phyloP scores from a whole-genome alignment of 2,888 invertebrate species.

The Parthenolecanium corni region DNA sequence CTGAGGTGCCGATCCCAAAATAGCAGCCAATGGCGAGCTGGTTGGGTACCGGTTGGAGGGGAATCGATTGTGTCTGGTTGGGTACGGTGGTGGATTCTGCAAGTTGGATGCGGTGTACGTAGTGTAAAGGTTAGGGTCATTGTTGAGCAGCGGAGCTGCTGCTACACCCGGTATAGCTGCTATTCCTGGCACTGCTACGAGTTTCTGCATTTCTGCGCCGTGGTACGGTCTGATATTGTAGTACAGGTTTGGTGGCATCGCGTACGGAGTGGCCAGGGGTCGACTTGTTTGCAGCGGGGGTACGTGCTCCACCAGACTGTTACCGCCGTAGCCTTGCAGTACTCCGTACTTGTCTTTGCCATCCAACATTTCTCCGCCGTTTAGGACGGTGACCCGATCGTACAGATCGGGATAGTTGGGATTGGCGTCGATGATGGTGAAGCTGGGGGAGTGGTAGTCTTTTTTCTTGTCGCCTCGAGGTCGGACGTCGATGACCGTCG shows the following conservation, averaged over 20 bases:
- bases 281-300: not conserved
- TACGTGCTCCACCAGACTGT: not conserved
- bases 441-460: conserved; percentile 25
- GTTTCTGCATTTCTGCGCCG: not conserved
- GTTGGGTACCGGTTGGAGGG: conserved; percentile 3
- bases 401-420: conserved; percentile 11
- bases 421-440: conserved; percentile 33
- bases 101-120: not conserved
- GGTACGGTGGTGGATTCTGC: not conserved
- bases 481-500: conserved; percentile 9
- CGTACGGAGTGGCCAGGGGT: not conserved
- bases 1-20: not conserved
- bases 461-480: conserved; percentile 5
- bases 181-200: not conserved
- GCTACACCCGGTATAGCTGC: not conserved
- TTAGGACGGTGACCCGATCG: not conserved
- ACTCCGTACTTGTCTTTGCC: not conserved
- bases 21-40: not conserved
- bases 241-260: not conserved
- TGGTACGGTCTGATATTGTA: not conserved
- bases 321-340: conserved; percentile 1
- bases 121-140: not conserved
- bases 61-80: conserved; percentile 6
- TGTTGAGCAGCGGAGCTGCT: not conserved
- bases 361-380: not conserved